Base-by-base conservation (phyloP, 2,888 invertebrate genomes). In the Hetaerina titia region DNA sequence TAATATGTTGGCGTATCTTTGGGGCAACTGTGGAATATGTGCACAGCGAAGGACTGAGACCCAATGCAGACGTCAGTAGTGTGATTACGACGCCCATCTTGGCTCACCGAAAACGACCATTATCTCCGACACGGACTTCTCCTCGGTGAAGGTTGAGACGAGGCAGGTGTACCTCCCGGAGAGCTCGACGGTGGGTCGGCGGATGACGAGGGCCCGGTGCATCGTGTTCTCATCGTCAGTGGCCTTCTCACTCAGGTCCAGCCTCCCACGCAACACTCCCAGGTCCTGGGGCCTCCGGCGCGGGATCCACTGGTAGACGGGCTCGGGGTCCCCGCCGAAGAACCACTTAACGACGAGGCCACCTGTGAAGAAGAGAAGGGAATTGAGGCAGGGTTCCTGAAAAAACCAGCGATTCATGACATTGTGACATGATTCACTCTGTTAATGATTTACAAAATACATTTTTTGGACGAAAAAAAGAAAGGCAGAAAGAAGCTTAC, bases 221-320 rank as follows among this genome's bases (percentile, higher is more conserved):
- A 98, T 98, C 8, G 98, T 98, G 96, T 98, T 97, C 0, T 97
- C 97, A 96, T 98, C 98, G 95, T 97, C 97, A 0, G 98, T 98
- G 0, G 98, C 98, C 96, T 97, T 97, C 96, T 97, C 98, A 89
- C 97, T 97, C 45, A 98, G 97, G 96, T 98, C 98, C 96, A 98
- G 96, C 96, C 97, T 96, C 94, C 97, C 97, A 95, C 97, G 97
- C 95, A 97, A 96, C 57, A 96, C 96, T 0, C 98, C 98, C 92
- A 98, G 97, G 22, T 98, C 98, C 96, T 98, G 98, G 0, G 98
- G 98, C 95, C 97, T 97, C 95, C 97, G 97, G 6, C 98, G 98
- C 2, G 98, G 98, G 95, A 98, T 98, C 98, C 98, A 98, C 96
- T 98, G 98, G 96, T 98, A 98, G 25, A 98, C 98, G 0, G 98